These are phyloP conservation scores for Saccopteryx leptura DNA, from an alignment of 2,113 vertebrate species.

Conservation along the genomic window DNA sequence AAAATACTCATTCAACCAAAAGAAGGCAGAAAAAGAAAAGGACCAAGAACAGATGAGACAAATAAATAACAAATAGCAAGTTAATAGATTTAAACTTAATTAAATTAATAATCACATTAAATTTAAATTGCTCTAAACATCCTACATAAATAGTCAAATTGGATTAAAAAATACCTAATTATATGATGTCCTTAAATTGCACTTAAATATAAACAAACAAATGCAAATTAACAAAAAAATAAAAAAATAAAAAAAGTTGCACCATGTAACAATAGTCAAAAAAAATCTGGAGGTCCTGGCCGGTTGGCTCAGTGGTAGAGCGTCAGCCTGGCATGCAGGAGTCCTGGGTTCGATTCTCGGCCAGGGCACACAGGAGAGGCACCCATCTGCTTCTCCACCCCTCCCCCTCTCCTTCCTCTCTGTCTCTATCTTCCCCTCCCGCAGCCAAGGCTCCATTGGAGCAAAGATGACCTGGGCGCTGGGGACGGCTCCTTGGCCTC, in stretches of 20 bases:
- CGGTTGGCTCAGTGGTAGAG: too few species aligned
- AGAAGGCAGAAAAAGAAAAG: background rate
- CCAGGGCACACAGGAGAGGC: too few species aligned
- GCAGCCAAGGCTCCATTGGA: too few species aligned
- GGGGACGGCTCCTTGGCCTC: too few species aligned
- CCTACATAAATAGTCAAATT: background rate
- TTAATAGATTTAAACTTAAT: background rate
- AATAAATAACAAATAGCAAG: background rate
- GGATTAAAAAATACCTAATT: background rate
- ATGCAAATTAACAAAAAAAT: background rate
- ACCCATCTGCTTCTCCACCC: too few species aligned
- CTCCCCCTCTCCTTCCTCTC: too few species aligned
- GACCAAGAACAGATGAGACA: background rate
- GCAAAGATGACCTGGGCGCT: too few species aligned
- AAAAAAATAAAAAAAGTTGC: background rate
- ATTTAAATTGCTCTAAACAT: background rate
- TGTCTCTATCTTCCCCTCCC: too few species aligned
- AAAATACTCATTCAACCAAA: background rate
- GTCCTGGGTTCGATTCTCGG: too few species aligned
- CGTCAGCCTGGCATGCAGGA: too few species aligned
- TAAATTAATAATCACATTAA: background rate
- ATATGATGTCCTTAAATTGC: background rate
- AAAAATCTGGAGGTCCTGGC: background rate
- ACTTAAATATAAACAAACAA: background rate
- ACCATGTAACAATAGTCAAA: background rate